Base-by-base conservation (phyloP, 1,140 invertebrate species). In the Drosophila guanche region DNA sequence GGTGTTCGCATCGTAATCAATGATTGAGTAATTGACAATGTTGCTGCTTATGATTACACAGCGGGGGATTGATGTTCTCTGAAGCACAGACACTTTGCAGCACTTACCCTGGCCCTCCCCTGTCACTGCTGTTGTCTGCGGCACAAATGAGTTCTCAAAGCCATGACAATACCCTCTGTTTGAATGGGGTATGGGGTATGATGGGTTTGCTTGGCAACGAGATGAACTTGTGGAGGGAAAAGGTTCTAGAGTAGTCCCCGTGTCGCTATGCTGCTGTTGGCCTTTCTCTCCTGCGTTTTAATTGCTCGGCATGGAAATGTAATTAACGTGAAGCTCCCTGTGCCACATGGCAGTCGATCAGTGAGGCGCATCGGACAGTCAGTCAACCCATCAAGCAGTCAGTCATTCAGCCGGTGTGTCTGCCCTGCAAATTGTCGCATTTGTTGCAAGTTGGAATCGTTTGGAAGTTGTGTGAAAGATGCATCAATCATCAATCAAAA, bases 11-110 rank as follows among this genome's bases (percentile, higher is more conserved):
- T 62, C 52, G 47, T 41, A 37, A 14, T 54, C 58, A 60, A 69
- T 74, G 71, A 80, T 80, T 80, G 71, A 80, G 77, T 62, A 80
- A 80, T 80, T 80, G 77, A 76, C 77, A 79, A 51, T 37, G 59
- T 59, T 74, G 76, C 59, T 74, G 76, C 59, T 63, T 66, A 70
- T 80, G 66, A 79, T 79, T 80, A 79, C 52, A 74, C 65, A 5
- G 53, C 12, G 40, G 55, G 40, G 55, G 20, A 25, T 33, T 40
- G 25, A 22, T 23, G 54, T 59, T 14, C 54, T 20, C 55, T 10
- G 8, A 33, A 59, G 41, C 22, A 33, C 27, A 25, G 55, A 62
- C 25, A 62, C 59, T 62, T 59, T 33, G 25, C 41, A 33, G 41
- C 20, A 33, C 29, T 33, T 33, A 33, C 29, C 29, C 3, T 10